Percentiles rank a stretch among this genome's conserved stretches.
phyloP scores from a whole-genome alignment of 2,113 vertebrate genomes.

The Zingel zingel region DNA sequence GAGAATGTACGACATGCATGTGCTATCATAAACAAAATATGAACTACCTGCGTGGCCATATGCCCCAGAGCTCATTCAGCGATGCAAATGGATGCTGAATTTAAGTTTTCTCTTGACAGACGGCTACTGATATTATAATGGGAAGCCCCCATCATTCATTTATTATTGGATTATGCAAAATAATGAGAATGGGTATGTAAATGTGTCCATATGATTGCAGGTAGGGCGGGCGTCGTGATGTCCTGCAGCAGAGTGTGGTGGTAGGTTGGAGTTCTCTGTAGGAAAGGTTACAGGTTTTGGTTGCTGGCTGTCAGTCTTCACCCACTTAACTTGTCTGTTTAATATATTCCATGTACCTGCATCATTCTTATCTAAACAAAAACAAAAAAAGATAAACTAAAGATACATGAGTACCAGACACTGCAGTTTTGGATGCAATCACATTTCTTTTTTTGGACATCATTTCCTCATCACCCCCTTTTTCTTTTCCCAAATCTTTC shows the following conservation, averaged over 20 bases:
- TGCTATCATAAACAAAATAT: slow-evolving; percentile 52
- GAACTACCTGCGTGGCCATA: slow-evolving; percentile 35
- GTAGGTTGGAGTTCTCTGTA: not conserved
- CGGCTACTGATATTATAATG: slow-evolving; percentile 18
- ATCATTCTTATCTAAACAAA: not conserved
- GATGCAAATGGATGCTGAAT: slow-evolving; percentile 65
- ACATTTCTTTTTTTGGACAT: slow-evolving; percentile 28
- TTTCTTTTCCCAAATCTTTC: slow-evolving; percentile 23
- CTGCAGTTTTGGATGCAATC: not conserved
- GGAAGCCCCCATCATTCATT: slow-evolving; percentile 45
- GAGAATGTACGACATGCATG: slow-evolving; percentile 23
- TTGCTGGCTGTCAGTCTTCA: slow-evolving; percentile 5
- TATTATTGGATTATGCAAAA: slow-evolving; percentile 61
- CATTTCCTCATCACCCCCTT: not conserved
- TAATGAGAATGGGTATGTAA: slow-evolving; percentile 51
- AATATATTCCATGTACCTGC: not conserved
- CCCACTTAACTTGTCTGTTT: not conserved
- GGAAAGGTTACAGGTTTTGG: slow-evolving; percentile 15
- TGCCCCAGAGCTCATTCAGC: slow-evolving; percentile 54
- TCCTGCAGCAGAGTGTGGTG: slow-evolving; percentile 23
- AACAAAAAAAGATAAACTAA: not conserved
- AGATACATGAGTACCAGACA: slow-evolving; percentile 18
- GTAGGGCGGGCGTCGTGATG: slow-evolving; percentile 23
- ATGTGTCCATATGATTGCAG: slow-evolving; percentile 54
- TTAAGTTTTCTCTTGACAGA: slow-evolving; percentile 52